Evolutionary conservation across 2,113 vertebrate genomes (phyloP), one percentile per base, ranked within the genome.

Genomic region (Halichoeres trimaculatus): DNA sequence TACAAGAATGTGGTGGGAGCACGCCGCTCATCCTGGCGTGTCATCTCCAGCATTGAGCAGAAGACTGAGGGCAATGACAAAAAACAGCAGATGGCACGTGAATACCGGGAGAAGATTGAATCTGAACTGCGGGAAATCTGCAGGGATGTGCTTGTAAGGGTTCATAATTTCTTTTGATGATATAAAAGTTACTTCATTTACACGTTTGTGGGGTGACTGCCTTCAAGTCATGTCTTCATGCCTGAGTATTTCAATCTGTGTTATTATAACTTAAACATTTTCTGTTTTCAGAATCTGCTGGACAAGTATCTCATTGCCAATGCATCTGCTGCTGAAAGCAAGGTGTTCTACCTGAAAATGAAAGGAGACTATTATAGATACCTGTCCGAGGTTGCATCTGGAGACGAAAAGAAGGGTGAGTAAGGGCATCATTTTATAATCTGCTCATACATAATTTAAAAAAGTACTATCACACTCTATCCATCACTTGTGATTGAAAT

Each of bases 281-380:
- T 2, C 61, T 48, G n/a, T 57, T 84, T 93, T 85, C 90, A 99
- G 98, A 94, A 92, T 84, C 96, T 99, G 72, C 94, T 99, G 94
- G 97, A 99, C 84, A 96, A 96, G 81, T 96, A 91, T 85, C 96
- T 99, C 89, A 98, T 99, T 94, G 90, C 90, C 84, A 96, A 97
- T 73, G 95, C 97, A 55, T 92, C 91, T 1, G 94, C 95, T 88
- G 91, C 96, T 82, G 97, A 99, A 90, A 99, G 98, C 94, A 98
- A 96, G 93, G 98, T 99, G 72, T 99, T 99, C 92, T 99, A 99
- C 91, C 94, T 99, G 95, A 99, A 99, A 94, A 99, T 99, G 98
- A 99, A 99, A 94, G 98, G 98, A 14, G 98, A 99, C 92, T 99
- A 99, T 91, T 99, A 95, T 93, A 98, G 98, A 96, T 99, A 99